Conservation (phyloP, 1,140 invertebrate species). For the Hydropsyche tenuis region DNA sequence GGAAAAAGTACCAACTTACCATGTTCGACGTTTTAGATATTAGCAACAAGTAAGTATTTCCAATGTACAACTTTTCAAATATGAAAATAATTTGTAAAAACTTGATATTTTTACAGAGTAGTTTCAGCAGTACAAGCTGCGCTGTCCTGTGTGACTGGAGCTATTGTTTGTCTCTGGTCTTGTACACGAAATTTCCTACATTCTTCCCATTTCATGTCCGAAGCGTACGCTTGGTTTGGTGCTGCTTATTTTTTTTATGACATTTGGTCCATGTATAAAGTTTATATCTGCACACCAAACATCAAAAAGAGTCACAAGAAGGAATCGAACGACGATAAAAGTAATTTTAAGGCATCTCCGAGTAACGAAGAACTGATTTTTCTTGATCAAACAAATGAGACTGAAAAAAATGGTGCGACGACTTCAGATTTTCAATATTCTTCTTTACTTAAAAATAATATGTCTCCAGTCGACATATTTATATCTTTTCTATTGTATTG, state of each 20-base stretch:
- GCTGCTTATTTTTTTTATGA: slow-evolving; percentile 80
- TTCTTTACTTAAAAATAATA: slow-evolving; percentile 14
- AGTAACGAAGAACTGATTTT: background rate
- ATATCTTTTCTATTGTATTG: slow-evolving; percentile 65
- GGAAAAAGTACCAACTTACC: slow-evolving; percentile 67
- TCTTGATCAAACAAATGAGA: slow-evolving; percentile 10
- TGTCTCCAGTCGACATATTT: background rate
- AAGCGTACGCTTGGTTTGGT: slow-evolving; percentile 78
- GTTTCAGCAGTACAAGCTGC: slow-evolving; percentile 73
- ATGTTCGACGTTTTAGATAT: slow-evolving; percentile 71
- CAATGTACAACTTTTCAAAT: background rate
- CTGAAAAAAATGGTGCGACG: slow-evolving; percentile 11
- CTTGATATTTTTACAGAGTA: slow-evolving; percentile 56
- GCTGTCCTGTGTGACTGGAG: slow-evolving; percentile 69
- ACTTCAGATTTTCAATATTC: slow-evolving; percentile 10
- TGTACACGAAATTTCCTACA: slow-evolving; percentile 69
- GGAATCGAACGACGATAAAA: slow-evolving; percentile 8
- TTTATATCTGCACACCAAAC: slow-evolving; percentile 58
- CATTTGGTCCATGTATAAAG: slow-evolving; percentile 75
- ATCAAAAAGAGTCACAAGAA: background rate
- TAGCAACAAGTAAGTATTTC: slow-evolving; percentile 69
- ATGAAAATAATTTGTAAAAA: background rate
- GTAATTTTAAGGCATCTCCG: background rate
- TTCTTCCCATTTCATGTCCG: slow-evolving; percentile 72
- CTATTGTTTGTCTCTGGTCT: slow-evolving; percentile 68